Evolutionary conservation across 1,140 invertebrate genomes (phyloP), one percentile per base, ranked within the genome.

Genomic region (honey bee (Apis mellifera)): DNA sequence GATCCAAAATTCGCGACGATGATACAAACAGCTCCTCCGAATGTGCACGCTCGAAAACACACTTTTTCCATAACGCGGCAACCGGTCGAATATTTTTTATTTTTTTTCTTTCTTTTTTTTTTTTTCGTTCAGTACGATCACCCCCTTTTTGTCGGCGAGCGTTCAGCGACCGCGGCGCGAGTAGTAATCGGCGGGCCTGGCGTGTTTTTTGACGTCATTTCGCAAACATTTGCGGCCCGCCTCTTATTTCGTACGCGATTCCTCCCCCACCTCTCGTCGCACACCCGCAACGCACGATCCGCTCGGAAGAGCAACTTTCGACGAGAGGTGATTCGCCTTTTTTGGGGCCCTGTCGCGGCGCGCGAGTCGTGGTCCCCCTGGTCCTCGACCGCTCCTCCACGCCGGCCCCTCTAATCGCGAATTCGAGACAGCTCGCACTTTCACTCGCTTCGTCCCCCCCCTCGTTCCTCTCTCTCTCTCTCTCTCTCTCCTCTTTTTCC

Each of bases 171-270:
- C 80, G 76, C 55, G 71, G 32, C 62, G 50, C 77, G 66, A 32
- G 76, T 42, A 42, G 32, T 57, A 78, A 62, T 59, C 59, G 68
- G 23, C 60, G 60, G 48, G 76, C 57, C 60, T 62, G 55, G 17
- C 9, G 50, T 66, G 73, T 62, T 64, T 82, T 83, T 86, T 89
- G 86, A 90, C 90, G 90, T 91, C 89, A 90, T 79, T 90, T 80
- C 72, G 86, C 88, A 90, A 91, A 91, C 87, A 91, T 90, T 91
- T 87, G 55, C 86, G 87, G 84, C 60, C 65, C 55, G 76, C 55
- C 78, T 72, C 68, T 82, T 83, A 77, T 85, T 82, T 82, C 68
- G 72, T 81, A 80, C 76, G 68, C 55, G 71, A 23, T 42, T 68
- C 62, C 23, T 74, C 50, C 54, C 66, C 17, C 62, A 9, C 48